Conservation (phyloP, 2,113 vertebrate genomes). For the Enhydra lutris region DNA sequence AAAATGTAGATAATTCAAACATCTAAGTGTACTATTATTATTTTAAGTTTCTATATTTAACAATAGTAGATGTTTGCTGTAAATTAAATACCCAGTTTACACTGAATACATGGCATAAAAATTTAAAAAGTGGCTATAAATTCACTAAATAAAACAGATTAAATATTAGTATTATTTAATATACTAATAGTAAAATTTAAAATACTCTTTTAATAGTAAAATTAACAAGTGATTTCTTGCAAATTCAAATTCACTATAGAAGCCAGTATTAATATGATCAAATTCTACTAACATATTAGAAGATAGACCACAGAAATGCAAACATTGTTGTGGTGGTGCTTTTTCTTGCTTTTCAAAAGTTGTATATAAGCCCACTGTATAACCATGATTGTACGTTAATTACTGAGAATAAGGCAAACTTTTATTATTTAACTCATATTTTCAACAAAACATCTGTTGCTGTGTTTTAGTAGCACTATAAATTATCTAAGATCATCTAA, state of each 20-base stretch:
- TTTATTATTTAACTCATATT: not conserved
- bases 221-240: not conserved
- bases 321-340: not conserved
- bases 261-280: not conserved
- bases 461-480: not conserved
- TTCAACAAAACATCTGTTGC: not conserved
- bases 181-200: not conserved
- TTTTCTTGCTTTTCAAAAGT: slow-evolving; percentile 2
- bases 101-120: not conserved
- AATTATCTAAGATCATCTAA: not conserved
- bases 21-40: not conserved
- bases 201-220: not conserved
- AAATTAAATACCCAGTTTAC: not conserved
- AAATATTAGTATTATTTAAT: not conserved
- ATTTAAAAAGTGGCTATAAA: not conserved
- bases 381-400: not conserved
- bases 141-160: not conserved
- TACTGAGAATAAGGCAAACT: not conserved
- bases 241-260: not conserved
- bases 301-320: not conserved
- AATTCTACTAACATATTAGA: not conserved
- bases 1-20: not conserved
- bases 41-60: not conserved
- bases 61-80: not conserved
- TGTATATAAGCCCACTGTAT: not conserved